These are phyloP conservation scores for Piliocolobus tephrosceles DNA, from an alignment of 2,113 vertebrate species.

Conservation along the genomic window DNA sequence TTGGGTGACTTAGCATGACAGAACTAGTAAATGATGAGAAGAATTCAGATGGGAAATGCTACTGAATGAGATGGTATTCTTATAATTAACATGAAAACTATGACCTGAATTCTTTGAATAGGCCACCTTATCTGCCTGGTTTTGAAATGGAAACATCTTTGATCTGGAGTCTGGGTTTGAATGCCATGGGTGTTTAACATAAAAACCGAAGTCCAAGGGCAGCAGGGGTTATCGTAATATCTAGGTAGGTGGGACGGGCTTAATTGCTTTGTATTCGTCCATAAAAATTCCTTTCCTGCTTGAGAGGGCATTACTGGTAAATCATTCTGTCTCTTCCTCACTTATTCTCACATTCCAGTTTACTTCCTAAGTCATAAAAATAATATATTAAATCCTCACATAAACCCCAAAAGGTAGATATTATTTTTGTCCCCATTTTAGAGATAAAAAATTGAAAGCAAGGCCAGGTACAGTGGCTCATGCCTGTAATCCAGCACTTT, in stretches of 20 bases:
- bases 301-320: background rate
- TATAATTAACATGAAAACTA: background rate
- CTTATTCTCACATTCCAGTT: background rate
- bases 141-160: conserved; percentile 32
- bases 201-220: background rate
- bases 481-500: too few species aligned
- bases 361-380: conserved; percentile 26
- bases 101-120: background rate
- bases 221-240: background rate
- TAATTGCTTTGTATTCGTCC: background rate
- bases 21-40: background rate
- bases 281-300: background rate
- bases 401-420: background rate
- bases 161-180: background rate
- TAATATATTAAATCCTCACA: background rate
- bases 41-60: background rate
- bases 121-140: background rate
- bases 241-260: background rate
- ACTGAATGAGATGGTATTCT: background rate
- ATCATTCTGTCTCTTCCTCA: background rate
- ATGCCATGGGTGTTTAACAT: background rate
- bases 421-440: background rate
- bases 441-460: background rate
- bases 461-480: background rate
- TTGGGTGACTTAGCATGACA: background rate